Evolutionary conservation across 2,113 vertebrate species (phyloP), one percentile per base, ranked within the genome.

Genomic region (Phasianus colchicus): DNA sequence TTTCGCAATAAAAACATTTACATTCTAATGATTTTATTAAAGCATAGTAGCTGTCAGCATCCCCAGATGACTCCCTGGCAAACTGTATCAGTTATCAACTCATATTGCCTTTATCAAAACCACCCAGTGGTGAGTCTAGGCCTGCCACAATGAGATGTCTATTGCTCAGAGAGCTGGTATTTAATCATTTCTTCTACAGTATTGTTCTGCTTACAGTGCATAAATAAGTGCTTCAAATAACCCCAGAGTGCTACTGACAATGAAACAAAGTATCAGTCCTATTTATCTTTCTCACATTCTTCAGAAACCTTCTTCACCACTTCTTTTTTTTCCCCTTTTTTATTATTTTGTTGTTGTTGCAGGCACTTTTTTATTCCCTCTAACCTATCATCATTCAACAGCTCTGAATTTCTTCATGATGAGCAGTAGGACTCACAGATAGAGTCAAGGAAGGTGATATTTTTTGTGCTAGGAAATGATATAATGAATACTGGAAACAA

Each of bases 21-120:
- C 99, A 99, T 99, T 99, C 99, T 99, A 99, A 99, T 99, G 99
- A 99, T 99, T 99, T 99, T 99, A 99, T 99, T 99, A 99, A 99
- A 98, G 99, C 98, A 98, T 98, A 96, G 97, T 98, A 98, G 98
- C 99, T 99, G 99, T 99, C 99, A 98, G 98, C 96, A 98, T 98
- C 97, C 98, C 98, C 98, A 98, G 98, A 98, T 97, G 98, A 98
- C 98, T 98, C 98, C 96, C 97, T 98, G 97, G 98, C 98, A 99
- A 99, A 99, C 99, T 99, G 98, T 99, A 99, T 99, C 99, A 99
- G 99, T 98, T 99, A 99, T 99, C 99, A 99, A 98, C 98, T 99
- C 98, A 98, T 98, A 98, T 98, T 98, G 99, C 98, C 98, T 99
- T 99, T 99, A 99, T 99, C 99, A 99, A 98, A 98, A 98, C 97